Conservation (phyloP, 2,797 vertebrate genomes). For the Danionella dracula region DNA sequence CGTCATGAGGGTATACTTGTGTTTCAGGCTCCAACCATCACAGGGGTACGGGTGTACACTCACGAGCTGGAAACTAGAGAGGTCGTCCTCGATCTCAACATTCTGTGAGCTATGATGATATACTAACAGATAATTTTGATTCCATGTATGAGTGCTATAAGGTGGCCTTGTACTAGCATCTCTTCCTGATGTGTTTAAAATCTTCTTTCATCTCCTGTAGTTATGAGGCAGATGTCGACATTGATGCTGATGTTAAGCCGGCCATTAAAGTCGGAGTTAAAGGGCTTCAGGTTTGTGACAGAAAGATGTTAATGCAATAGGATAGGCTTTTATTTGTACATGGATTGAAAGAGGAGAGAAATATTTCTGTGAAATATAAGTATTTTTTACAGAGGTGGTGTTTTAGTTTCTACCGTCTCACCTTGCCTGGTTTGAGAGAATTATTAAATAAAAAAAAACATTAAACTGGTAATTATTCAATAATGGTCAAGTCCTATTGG, state of each 20-base stretch:
- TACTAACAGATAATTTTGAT: background rate
- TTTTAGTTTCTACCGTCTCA: too few relatives aligned
- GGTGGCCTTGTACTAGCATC: background rate
- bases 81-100: conserved; percentile 83
- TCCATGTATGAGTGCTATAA: background rate
- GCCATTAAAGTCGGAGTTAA: conserved; percentile 83
- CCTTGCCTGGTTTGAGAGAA: too few relatives aligned
- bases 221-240: conserved; percentile 85
- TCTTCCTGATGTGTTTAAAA: background rate
- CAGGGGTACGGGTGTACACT: conserved; percentile 80
- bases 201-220: conserved; percentile 54
- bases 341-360: too few relatives aligned
- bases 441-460: too few relatives aligned
- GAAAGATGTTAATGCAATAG: too few relatives aligned
- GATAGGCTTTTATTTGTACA: too few relatives aligned
- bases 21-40: conserved; percentile 82
- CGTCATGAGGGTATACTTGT: background rate
- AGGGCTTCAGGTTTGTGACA: conserved; percentile 75
- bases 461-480: too few relatives aligned
- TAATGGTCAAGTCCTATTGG: too few relatives aligned
- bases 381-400: too few relatives aligned
- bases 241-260: conserved; percentile 79
- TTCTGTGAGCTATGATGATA: conserved; percentile 67
- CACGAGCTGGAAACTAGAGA: conserved; percentile 79
- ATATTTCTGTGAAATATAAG: too few relatives aligned